Evolutionary conservation across 1,140 invertebrate genomes (phyloP).

Genomic region (Drosophila busckii): DNA sequence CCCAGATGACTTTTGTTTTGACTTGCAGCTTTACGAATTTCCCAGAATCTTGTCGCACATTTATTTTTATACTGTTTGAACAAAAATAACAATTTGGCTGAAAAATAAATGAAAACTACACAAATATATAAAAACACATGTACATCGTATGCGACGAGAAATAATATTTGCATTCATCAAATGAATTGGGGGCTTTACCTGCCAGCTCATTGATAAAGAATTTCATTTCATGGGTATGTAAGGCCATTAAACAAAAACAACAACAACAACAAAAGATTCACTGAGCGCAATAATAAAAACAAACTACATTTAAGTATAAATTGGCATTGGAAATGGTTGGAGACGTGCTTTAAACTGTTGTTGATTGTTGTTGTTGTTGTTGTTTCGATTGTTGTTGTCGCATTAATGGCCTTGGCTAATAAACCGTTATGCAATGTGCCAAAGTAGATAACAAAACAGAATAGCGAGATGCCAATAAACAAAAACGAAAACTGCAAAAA

Average conservation of each 20-base stretch:
- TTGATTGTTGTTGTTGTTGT: slow-evolving; percentile 23
- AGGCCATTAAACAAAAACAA: slow-evolving; percentile 15
- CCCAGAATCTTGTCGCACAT: slow-evolving; percentile 23
- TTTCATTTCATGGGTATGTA: not conserved
- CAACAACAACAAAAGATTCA: slow-evolving; percentile 8
- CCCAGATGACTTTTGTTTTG: slow-evolving; percentile 14
- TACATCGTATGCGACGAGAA: not conserved
- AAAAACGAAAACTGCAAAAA: slow-evolving; percentile 22
- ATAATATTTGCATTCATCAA: slow-evolving; percentile 11
- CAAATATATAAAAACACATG: slow-evolving; percentile 1
- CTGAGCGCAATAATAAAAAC: slow-evolving; percentile 14
- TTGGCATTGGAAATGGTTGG: slow-evolving; percentile 55
- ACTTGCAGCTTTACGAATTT: slow-evolving; percentile 13
- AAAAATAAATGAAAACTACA: not conserved
- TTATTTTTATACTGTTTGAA: slow-evolving; percentile 32
- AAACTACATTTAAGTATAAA: too few relatives aligned
- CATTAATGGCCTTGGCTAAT: slow-evolving; percentile 65
- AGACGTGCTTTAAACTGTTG: slow-evolving; percentile 52
- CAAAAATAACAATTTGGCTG: slow-evolving; percentile 7
- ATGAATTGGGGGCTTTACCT: not conserved
- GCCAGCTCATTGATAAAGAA: slow-evolving; percentile 3
- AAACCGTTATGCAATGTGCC: slow-evolving; percentile 74
- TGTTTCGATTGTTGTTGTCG: slow-evolving; percentile 18
- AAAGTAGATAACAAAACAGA: slow-evolving; percentile 35
- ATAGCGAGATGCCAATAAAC: slow-evolving; percentile 28